phyloP scores from a whole-genome alignment of 2,888 invertebrate genomes.

The Amphipyra tragopoginis region DNA sequence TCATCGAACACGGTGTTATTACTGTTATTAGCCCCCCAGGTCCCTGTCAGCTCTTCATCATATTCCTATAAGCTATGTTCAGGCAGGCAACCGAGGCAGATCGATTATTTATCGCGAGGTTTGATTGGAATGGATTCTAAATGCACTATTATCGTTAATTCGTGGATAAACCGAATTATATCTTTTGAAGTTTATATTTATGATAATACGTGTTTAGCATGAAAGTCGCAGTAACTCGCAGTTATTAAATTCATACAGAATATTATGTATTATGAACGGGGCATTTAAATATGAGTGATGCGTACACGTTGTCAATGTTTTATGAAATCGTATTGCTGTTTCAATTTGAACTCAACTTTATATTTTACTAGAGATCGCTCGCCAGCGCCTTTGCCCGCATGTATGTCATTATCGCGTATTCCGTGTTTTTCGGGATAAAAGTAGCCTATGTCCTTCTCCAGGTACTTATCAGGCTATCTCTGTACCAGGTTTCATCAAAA shows the following conservation, averaged over 20 bases:
- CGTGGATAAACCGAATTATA: neutral
- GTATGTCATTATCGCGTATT: too few relatives aligned
- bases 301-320: constrained; percentile 19
- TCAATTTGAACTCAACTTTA: too few relatives aligned
- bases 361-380: too few relatives aligned
- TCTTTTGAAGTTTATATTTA: too few relatives aligned
- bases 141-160: too few relatives aligned
- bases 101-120: constrained; percentile 17
- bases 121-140: neutral
- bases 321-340: neutral
- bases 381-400: too few relatives aligned
- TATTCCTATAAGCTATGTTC: constrained; percentile 16
- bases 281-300: constrained; percentile 9
- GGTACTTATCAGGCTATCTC: too few relatives aligned
- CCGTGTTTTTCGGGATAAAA: too few relatives aligned
- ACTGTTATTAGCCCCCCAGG: too few relatives aligned
- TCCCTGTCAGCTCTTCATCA: constrained; percentile 12
- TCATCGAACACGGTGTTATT: too few relatives aligned
- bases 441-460: too few relatives aligned
- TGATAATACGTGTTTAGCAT: neutral
- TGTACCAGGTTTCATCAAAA: too few relatives aligned
- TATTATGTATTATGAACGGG: constrained; percentile 10
- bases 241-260: constrained; percentile 1
- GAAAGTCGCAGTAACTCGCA: constrained; percentile 5
- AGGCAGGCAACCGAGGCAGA: constrained; percentile 31